Evolutionary conservation across 1,140 invertebrate genomes (phyloP), one percentile per base, ranked within the genome.

Genomic region (Heliconius himera): DNA sequence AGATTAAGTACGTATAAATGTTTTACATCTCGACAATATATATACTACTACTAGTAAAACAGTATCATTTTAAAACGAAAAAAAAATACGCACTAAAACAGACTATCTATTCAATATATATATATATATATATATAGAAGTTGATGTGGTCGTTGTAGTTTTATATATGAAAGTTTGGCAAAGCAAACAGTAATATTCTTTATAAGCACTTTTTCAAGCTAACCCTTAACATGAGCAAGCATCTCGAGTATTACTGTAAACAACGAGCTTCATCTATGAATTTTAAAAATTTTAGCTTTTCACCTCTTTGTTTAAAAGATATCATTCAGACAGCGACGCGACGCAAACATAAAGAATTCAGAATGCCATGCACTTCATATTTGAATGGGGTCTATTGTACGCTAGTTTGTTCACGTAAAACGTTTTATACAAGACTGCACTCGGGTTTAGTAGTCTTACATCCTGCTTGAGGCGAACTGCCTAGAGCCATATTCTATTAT

Each of bases 341-440:
- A 78, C 74, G 41, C 51, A 75, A 78, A 16, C 70, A 78, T 81
- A 83, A 83, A 83, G 76, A 78, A 83, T 81, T 83, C 76, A 83
- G 76, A 83, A 80, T 83, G 82, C 26, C 79, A 83, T 78, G 73
- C 82, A 83, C 82, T 83, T 83, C 79, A 16, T 56, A 74, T 73
- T 71, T 81, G 73, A 81, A 83, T 81, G 79, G 73, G 76, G 16
- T 56, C 82, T 74, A 83, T 83, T 83, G 82, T 83, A 41, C 29
- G 38, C 71, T 75, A 73, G 77, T 78, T 80, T 81, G 77, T 81
- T 76, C 80, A 78, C 74, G 73, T 81, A 81, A 81, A 81, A 74
- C 77, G 76, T 78, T 81, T 81, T 76, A 77, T 78, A 76, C 75
- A 75, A 81, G 72, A 81, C 77, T 78, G 76, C 77, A 78, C 77